Percentiles rank a stretch among this genome's conserved stretches.
These are phyloP conservation scores for Brachionus rotundiformis DNA, from an alignment of 1,140 invertebrate genomes.

Conservation along the genomic window DNA sequence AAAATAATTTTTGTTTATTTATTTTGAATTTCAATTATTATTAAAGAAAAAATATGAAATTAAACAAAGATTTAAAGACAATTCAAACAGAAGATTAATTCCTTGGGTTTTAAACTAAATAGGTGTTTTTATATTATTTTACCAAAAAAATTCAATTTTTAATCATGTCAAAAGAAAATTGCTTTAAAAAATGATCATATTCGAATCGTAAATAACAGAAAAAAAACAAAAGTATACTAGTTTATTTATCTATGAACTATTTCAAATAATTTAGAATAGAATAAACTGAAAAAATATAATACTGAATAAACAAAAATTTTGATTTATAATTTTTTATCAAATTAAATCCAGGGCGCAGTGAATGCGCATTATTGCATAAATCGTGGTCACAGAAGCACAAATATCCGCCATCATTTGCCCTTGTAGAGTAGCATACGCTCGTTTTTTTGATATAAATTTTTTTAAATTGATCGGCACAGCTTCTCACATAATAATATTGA, in stretches of 20 bases:
- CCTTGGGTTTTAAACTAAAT: too few species aligned
- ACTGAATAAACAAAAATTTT: neutral
- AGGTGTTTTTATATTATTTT: too few species aligned
- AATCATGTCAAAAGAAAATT: too few species aligned
- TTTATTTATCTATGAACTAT: neutral
- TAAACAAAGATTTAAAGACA: too few species aligned
- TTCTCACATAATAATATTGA: conserved; percentile 34
- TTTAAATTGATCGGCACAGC: conserved; percentile 50
- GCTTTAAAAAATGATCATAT: too few species aligned
- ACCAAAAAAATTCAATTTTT: too few species aligned
- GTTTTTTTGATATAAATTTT: conserved; percentile 52
- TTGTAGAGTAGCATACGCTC: conserved; percentile 17
- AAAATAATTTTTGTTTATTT: too few species aligned
- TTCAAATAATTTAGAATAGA: neutral
- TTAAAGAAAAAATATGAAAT: too few species aligned
- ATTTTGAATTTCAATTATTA: too few species aligned
- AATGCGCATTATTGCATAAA: conserved; percentile 13
- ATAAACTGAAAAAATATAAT: neutral
- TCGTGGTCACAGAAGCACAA: conserved; percentile 49
- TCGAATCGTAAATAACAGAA: too few species aligned
- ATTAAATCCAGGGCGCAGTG: neutral
- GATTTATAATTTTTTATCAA: neutral
- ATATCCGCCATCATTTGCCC: conserved; percentile 32
- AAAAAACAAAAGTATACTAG: neutral
- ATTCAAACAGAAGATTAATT: too few species aligned